Evolutionary conservation across 1,140 invertebrate genomes (phyloP), one percentile per base, ranked within the genome.

Genomic region (Aphidius gifuensis): DNA sequence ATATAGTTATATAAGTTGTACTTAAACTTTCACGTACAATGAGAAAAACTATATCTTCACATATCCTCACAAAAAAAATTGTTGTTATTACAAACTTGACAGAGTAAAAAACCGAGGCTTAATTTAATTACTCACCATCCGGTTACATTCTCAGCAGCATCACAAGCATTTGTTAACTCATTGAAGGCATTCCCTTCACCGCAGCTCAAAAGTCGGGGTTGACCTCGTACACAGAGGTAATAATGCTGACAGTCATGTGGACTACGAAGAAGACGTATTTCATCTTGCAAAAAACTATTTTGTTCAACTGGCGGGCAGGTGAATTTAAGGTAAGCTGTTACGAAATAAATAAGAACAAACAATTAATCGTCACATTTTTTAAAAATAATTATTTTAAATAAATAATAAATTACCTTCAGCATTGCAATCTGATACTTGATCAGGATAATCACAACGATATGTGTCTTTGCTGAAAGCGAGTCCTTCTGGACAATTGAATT

Each of bases 361-460:
- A 21, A 57, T 45, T 45, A 0, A 32, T 45, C 39, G 5, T 45
- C 16, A 44, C 23, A 3, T 32, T 32, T 32, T 32, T 32, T 16
- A 51, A n/a, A 9, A n/a, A 21, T n/a, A n/a, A 40, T 38, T 64
- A 58, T 51, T 54, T 54, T 56, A 54, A 58, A 51, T 54, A 63
- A 47, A 62, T 60, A n/a, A 21, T 21, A 38, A 62, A n/a, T 58
- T 76, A 89, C 88, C 86, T 85, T 92, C 90, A 53, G 87, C 87
- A 72, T 92, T 88, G 69, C 91, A 93, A 56, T 87, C 86, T 2
- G 82, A 71, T 4, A 91, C 91, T 67, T 90, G 84, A 80, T 93
- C 92, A 1, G 91, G 91, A 92, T 92, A 96, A 65, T 94, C 91
- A 73, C 93, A 94, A 44, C 88, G 84, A 68, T 92, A 90, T 4